Conservation (phyloP, 2,113 vertebrate species). For the Calidris pygmaea region DNA sequence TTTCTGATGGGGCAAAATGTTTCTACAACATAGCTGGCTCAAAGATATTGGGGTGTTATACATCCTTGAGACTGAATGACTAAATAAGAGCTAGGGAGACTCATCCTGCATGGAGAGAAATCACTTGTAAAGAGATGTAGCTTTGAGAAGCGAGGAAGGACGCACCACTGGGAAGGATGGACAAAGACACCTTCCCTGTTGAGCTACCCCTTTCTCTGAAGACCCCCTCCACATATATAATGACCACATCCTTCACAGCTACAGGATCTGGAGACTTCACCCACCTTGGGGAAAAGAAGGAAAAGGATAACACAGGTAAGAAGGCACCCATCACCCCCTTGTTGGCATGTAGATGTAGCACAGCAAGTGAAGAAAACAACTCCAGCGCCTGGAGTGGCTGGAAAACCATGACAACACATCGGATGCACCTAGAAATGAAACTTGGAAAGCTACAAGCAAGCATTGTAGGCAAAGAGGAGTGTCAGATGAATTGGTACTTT, state of each 20-base stretch:
- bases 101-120: not conserved
- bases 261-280: not conserved
- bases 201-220: not conserved
- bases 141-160: not conserved
- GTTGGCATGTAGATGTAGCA: rapidly evolving
- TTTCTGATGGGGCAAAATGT: not conserved
- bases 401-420: not conserved
- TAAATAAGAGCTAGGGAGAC: not conserved
- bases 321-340: not conserved
- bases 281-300: not conserved
- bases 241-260: not conserved
- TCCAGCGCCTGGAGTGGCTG: not conserved
- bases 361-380: not conserved
- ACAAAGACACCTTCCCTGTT: not conserved
- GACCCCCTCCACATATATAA: not conserved
- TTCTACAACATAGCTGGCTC: not conserved
- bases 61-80: not conserved
- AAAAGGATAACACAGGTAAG: not conserved
- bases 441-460: not conserved
- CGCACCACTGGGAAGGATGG: not conserved
- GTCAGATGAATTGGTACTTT: not conserved
- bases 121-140: not conserved
- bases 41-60: not conserved
- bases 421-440: not conserved
- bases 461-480: not conserved